A percentile compares a stretch with the other conserved stretches of the same genome.
These are phyloP conservation scores for Liasis olivaceus DNA, from an alignment of 2,797 vertebrate genomes.

Conservation along the genomic window DNA sequence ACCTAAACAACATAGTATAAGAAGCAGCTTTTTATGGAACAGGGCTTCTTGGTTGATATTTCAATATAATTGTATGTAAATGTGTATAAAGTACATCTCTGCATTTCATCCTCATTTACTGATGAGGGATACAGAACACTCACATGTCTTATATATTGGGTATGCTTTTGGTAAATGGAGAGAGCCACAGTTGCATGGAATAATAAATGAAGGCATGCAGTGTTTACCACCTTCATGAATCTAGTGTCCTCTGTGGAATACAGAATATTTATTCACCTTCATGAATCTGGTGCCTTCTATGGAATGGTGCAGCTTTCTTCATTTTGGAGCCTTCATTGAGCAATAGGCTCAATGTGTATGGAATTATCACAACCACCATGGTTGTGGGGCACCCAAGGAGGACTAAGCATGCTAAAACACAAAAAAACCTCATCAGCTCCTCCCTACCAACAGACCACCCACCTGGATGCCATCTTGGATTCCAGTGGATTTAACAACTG, in stretches of 20 bases:
- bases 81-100: neutral
- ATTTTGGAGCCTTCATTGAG: neutral
- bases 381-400: neutral
- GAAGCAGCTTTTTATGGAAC: neutral
- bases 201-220: neutral
- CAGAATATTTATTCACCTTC: too few relatives aligned
- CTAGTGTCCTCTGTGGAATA: too few relatives aligned
- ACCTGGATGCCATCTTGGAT: neutral
- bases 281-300: too few relatives aligned
- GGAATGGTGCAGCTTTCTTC: too few relatives aligned
- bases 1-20: neutral
- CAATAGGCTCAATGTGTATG: neutral
- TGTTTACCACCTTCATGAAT: neutral
- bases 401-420: neutral
- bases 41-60: neutral
- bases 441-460: neutral
- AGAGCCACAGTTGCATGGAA: neutral
- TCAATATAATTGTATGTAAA: neutral
- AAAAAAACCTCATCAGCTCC: neutral
- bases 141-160: neutral
- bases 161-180: neutral
- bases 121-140: neutral
- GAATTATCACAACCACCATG: neutral
- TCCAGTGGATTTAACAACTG: neutral
- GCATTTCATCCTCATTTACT: neutral